Base-by-base conservation (phyloP, 2,888 invertebrate genomes). In the Opisthograptis luteolata region DNA sequence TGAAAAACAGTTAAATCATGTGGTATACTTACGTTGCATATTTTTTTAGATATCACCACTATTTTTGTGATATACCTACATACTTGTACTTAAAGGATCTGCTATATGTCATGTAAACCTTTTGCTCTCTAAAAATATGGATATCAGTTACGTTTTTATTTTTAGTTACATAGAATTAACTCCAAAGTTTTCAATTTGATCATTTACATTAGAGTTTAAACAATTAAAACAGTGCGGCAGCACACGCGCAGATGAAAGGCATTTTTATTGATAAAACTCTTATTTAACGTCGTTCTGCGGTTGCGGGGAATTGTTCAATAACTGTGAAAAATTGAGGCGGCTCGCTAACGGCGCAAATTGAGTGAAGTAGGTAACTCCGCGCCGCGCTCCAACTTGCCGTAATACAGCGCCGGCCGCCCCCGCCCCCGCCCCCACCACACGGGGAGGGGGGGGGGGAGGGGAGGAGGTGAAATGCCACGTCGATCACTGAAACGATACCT, bases 291-390 rank as follows among this genome's bases (percentile, higher is more conserved):
- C 68, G 73, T 82, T 59, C 58, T 50, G 63, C 55, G 58, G 59
- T 63, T 55, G 58, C 55, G 67, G 65, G 48, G 68, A 72, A 80
- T 79, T 83, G 84, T 79, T 84, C 84, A 79, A 82, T 84, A 80
- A 76, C 85, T 79, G 87, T 84, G 86, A 85, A 87, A 84, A 85
- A 87, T 85, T 64, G 81, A 78, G 73, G 74, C 72, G 43, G 70
- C 68, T 51, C 67, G 76, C 75, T 87, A 86, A 86, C 83, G 60
- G 75, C 67, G 74, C 81, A 87, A 88, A 88, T 88, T 87, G 83
- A 88, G 87, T 87, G 85, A 79, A 81, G 72, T n/a, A n/a, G n/a
- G n/a, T 69, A 46, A 60, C 72, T 68, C 65, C 62, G 48, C 52
- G 47, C 64, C 63, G 30, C 20, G 40, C 15, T 40, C 27, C 42